These are phyloP conservation scores for Numenius arquata DNA, from an alignment of 2,113 vertebrate genomes.

Conservation along the genomic window DNA sequence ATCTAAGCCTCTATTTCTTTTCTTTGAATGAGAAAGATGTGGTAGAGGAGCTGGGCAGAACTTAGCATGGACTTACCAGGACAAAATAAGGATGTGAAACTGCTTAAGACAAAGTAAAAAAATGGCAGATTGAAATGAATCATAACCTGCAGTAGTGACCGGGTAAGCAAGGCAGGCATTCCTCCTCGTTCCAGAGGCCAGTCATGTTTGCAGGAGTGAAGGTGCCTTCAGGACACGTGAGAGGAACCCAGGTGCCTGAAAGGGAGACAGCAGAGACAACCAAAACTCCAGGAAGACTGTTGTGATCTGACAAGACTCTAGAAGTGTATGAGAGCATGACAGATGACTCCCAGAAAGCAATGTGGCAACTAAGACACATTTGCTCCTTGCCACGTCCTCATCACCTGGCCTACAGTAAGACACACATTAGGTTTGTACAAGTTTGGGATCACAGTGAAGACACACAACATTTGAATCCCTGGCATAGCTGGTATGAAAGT, in stretches of 20 bases:
- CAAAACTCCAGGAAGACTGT: fast-evolving
- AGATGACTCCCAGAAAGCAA: not conserved
- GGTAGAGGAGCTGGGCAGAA: not conserved
- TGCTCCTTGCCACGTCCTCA: not conserved
- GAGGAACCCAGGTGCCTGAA: constrained; percentile 80
- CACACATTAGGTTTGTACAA: not conserved
- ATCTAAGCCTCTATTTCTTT: not conserved
- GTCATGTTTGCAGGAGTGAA: constrained; percentile 72
- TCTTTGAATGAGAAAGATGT: not conserved
- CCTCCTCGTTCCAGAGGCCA: constrained; percentile 80
- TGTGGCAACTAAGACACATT: fast-evolving
- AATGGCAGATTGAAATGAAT: not conserved
- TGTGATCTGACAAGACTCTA: not conserved
- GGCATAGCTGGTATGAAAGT: not conserved
- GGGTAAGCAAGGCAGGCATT: constrained; percentile 84
- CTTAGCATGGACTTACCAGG: not conserved
- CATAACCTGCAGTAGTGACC: constrained; percentile 88
- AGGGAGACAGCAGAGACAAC: not conserved
- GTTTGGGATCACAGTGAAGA: not conserved
- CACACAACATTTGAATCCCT: not conserved
- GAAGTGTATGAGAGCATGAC: fast-evolving
- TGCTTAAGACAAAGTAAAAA: not conserved
- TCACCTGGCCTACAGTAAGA: not conserved
- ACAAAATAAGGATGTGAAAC: not conserved
- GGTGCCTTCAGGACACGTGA: constrained; percentile 84